Base-by-base conservation (phyloP, 2,797 vertebrate genomes). In the Champsocephalus gunnari region DNA sequence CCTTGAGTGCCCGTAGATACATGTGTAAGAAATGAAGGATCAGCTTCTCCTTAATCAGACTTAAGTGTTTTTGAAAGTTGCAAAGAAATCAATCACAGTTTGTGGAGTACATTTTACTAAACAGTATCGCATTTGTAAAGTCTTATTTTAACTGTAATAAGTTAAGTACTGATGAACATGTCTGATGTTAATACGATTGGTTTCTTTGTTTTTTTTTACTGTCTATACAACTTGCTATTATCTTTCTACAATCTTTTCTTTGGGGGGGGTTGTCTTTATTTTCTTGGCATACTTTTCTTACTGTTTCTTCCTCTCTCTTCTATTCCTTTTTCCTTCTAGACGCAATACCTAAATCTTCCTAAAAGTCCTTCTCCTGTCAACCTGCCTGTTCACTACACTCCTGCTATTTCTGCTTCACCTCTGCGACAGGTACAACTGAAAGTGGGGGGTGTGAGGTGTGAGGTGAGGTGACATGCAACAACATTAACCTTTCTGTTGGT, bases 321-420 rank as follows among this genome's bases (percentile, higher is more conserved):
- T 59, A 8, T 54, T 49, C n/a, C 21, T 16, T 65, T 59, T 41
- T 11, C 48, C 32, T 72, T 21, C 2, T 49, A 87, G 79, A 83
- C 88, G 38, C 87, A 92, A 73, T 84, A 84, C 68, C 78, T 88
- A 83, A 88, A 79, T 71, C 66, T 93, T 75, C 87, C 91, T 57
- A 85, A 92, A 83, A 73, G 85, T 38, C 80, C 83, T 45, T 95
- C 95, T 79, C 94, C 94, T 75, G 38, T 96, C 87, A 91, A 87
- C 87, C 88, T 96, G 4, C 94, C 95, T 54, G 48, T 92, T 72
- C 89, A 94, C 92, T 95, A 92, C 86, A 95, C 95, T 69, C 95
- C 94, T 73, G 93, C 94, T 79, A 82, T 95, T 65, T 90, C 93
- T 83, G 91, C 94, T 48, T 95, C 95, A 53, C 92, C 94, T 79